Percentiles rank a stretch among this genome's conserved stretches.
phyloP scores from a whole-genome alignment of 2,888 invertebrate genomes.

The Amphipyra berbera region DNA sequence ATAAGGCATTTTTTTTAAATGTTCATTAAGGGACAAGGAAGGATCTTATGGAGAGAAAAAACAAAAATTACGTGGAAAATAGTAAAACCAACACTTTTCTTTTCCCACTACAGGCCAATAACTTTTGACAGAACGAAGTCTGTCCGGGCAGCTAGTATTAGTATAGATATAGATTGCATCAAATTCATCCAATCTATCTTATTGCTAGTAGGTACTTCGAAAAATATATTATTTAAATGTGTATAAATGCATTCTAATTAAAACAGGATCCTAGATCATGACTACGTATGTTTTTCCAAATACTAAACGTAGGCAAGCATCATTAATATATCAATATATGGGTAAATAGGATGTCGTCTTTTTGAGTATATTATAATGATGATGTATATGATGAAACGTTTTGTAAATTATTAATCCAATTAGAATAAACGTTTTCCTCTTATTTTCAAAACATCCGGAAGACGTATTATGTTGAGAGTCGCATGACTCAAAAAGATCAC shows the following conservation, averaged over 20 bases:
- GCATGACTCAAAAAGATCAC: too few species aligned
- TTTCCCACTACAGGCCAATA: too few species aligned
- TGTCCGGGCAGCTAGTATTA: too few species aligned
- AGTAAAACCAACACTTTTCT: too few species aligned
- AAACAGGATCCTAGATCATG: neutral
- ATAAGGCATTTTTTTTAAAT: too few species aligned
- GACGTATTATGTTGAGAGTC: neutral
- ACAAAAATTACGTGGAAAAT: too few species aligned
- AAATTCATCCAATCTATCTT: too few species aligned
- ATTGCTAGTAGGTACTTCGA: too few species aligned
- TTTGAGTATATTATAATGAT: constrained; percentile 8
- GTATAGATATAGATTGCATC: too few species aligned
- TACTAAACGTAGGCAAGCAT: constrained; percentile 10
- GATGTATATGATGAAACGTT: constrained; percentile 7
- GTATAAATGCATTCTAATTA: neutral
- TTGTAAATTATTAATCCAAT: constrained; percentile 9
- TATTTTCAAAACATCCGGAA: constrained; percentile 24
- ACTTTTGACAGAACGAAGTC: too few species aligned
- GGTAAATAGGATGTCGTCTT: constrained; percentile 13
- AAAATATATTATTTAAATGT: neutral
- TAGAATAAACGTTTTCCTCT: constrained; percentile 15
- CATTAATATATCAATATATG: constrained; percentile 9
- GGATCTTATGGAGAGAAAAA: too few species aligned
- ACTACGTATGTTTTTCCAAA: constrained; percentile 9
- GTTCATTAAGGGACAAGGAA: too few species aligned